Base-by-base conservation (phyloP, 30 jellyfish, hydroid and myxozoan genomes). In the Turritopsis dohrnii region DNA sequence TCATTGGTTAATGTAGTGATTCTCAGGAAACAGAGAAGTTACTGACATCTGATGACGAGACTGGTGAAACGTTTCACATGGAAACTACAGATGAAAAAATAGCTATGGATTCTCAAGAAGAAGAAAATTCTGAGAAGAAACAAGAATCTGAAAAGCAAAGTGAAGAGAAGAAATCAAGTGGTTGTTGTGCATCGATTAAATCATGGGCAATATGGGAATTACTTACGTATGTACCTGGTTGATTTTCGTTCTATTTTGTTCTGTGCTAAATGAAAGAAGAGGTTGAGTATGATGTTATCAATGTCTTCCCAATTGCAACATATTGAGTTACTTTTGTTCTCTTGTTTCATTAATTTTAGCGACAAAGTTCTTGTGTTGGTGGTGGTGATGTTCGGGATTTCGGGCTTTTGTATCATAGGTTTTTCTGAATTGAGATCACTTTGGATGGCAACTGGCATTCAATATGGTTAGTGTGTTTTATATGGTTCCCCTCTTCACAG, bases 351-450 rank as follows among this genome's bases (percentile, higher is more conserved):
- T 25, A n/a, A n/a, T 65, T 21, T 9, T 28, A 86, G 97, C 21
- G 94, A 91, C 69, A 75, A 76, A 30, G 29, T 60, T 0, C 90
- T 91, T 29, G 18, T 88, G 26, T 71, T 87, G 83, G 72, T 85
- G 21, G 88, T 82, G 23, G 87, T 91, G 0, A 66, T 91, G 87
- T 91, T 91, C 74, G 96, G 97, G 0, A 52, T 91, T 75, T 91
- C 97, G 27, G 97, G 97, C 8, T 91, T 91, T 75, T 83, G 93
- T 28, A 91, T 91, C 83, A 91, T 91, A 66, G 97, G 97, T 41
- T 91, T 91, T 76, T 93, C 93, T 24, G 97, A 91, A 71, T 81
- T 91, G 74, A 52, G 90, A 21, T 81, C 97, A 1, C 86, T 91
- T 24, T 91, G 97, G 97, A 87, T 91, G 97, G 97, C 97, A 18